Evolutionary conservation across 2,888 invertebrate species (phyloP), one percentile per base, ranked within the genome.

Genomic region (Euplexia lucipara): DNA sequence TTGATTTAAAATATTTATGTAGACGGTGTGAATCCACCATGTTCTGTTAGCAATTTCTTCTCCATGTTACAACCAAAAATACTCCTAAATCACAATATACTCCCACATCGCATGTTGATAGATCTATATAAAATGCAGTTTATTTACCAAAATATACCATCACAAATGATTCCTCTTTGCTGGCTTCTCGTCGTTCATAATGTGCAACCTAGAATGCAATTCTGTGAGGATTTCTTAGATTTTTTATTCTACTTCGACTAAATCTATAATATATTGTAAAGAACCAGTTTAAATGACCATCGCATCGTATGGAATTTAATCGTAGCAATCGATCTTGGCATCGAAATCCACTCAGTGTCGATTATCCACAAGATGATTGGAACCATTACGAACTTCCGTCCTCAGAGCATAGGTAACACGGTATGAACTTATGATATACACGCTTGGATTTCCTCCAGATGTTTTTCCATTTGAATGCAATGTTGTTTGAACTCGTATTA

Each of bases 371-470:
- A 61, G 32, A 37, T 60, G 18, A 71, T 71, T 61, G 37, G 57
- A 53, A 53, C 35, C 32, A 54, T 60, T 77, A 77, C 26, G 30
- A 26, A 34, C 54, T 61, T 77, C 64, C 73, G 34, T 52, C 71
- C 41, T 51, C 16, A 2, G 12, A 51, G 7, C 30, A 44, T 58
- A n/a, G n/a, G n/a, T n/a, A 41, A 51, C 37, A 39, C 12, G 39
- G 18, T 44, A 62, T 71, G 37, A 71, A 48, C 35, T 71, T 44
- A 62, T 71, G 37, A 71, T 52, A 35, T 71, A 44, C 54, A 44
- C 30, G 22, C 26, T 72, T 57, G 22, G 47, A 71, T 71, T 72
- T 53, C 64, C 71, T 76, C 39, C 56, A 72, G 52, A 57, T 71
- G 61, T 70, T 49, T 75, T 76, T 47, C n/a, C 51, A 42, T 56